Conservation (phyloP, 2,113 vertebrate species). For the Nothobranchius kuhntae region DNA sequence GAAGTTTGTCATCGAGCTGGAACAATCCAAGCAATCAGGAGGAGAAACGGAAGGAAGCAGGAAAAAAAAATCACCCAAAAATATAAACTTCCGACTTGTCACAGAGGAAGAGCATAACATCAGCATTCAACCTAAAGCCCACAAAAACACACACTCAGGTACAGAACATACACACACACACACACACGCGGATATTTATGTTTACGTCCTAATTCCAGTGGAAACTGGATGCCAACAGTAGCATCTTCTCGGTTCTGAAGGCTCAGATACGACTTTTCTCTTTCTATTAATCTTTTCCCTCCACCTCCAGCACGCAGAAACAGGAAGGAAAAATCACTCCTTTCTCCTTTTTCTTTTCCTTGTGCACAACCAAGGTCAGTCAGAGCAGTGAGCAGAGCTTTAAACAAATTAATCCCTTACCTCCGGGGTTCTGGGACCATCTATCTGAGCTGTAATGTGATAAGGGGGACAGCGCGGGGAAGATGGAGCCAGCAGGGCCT, state of each 20-base stretch:
- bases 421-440: constrained; percentile 67
- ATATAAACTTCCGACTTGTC: too few species aligned
- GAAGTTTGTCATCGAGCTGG: too few species aligned
- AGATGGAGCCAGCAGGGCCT: constrained; percentile 55
- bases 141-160: too few species aligned
- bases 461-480: constrained; percentile 64
- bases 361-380: constrained; percentile 66
- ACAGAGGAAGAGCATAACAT: too few species aligned
- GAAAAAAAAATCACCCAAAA: too few species aligned
- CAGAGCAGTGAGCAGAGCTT: constrained; percentile 63
- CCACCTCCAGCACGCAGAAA: constrained; percentile 36
- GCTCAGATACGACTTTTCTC: constrained; percentile 36
- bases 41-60: too few species aligned
- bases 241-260: constrained; percentile 29
- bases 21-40: too few species aligned
- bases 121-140: too few species aligned
- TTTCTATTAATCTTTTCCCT: constrained; percentile 45
- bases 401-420: constrained; percentile 78
- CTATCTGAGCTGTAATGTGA: constrained; percentile 72
- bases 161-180: too few species aligned
- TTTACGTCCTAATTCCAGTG: not conserved
- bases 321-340: constrained; percentile 19
- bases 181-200: not conserved
- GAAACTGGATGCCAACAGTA: not conserved
- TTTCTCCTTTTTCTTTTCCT: not conserved